Evolutionary conservation across 2,113 vertebrate genomes (phyloP), one percentile per base, ranked within the genome.

Genomic region (Melanocharis versteri): DNA sequence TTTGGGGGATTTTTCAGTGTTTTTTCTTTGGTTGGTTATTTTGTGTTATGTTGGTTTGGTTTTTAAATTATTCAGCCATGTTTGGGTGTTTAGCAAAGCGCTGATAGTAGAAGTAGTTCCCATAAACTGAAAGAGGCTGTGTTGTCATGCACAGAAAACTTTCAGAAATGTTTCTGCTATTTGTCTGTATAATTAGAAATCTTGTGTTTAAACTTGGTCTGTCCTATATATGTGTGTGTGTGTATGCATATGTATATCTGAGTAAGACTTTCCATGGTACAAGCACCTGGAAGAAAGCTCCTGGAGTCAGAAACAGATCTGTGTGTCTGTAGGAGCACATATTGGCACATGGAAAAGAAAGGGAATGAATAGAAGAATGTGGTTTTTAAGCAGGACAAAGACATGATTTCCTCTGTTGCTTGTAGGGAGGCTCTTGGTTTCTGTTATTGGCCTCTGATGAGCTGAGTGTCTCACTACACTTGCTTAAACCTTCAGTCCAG

Each of bases 401-500:
- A 8, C 0, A 30, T 51, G 2, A 42, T 69, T 60, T 48, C 53
- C 9, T 48, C 33, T 42, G 15, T 37, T 80, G 48, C 45, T 39
- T 51, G 5, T 33, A 71, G 35, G 13, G 16, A 58, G 20, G 28
- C 37, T 82, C 53, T 39, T 30, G 31, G 12, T 68, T 72, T 51
- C 30, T 33, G 28, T 66, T 56, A 12, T 0, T 57, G 20, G 30
- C 13, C 47, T 68, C 58, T 72, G 26, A 16, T 87, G 23, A 0
- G 1, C 42, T 30, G 50, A 70, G 13, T 51, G 20, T 78, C 45
- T 79, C 0, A 0, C 37, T 82, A 1, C 8, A 54, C 11, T 81
- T 66, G 56, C 33, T 73, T 62, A 66, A 81, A 28, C 50, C 27
- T 71, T 84, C 37, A 57, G 30, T 53, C 24, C 6, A 5, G 1